phyloP scores from a whole-genome alignment of 2,113 vertebrate genomes.

The Holacanthus passer region DNA sequence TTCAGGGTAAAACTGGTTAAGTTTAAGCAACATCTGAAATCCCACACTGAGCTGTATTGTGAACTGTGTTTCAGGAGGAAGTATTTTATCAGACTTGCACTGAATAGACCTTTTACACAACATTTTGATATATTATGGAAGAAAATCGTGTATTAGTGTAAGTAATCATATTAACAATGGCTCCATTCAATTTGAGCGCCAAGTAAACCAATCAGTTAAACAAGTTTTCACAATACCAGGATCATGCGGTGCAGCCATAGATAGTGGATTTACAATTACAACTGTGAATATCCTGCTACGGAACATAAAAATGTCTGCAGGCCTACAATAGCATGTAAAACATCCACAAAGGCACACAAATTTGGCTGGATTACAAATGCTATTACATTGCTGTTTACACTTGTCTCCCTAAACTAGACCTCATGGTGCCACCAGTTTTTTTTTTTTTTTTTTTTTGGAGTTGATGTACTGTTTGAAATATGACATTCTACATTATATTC shows the following conservation, averaged over 20 bases:
- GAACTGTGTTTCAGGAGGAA: not conserved
- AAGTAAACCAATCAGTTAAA: not conserved
- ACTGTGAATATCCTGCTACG: not conserved
- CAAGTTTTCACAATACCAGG: not conserved
- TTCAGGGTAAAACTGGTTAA: not conserved
- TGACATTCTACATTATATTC: not conserved
- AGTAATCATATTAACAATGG: not conserved
- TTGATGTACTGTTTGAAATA: not conserved
- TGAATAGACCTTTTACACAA: not conserved
- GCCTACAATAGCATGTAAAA: not conserved
- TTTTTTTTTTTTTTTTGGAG: not conserved
- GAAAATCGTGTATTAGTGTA: not conserved
- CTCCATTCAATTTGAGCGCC: not conserved
- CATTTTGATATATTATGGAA: not conserved
- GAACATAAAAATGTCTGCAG: not conserved
- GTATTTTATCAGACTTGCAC: not conserved
- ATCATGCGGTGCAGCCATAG: not conserved
- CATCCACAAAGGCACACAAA: not conserved
- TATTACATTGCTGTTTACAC: not conserved
- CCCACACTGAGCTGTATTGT: not conserved
- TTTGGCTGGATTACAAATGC: not conserved
- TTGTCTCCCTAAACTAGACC: not conserved
- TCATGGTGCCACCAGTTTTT: too few species aligned
- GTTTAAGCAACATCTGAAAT: not conserved
- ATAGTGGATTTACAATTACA: not conserved